Base-by-base conservation (phyloP, 2,797 vertebrate genomes). In the Danio jaintianensis region DNA sequence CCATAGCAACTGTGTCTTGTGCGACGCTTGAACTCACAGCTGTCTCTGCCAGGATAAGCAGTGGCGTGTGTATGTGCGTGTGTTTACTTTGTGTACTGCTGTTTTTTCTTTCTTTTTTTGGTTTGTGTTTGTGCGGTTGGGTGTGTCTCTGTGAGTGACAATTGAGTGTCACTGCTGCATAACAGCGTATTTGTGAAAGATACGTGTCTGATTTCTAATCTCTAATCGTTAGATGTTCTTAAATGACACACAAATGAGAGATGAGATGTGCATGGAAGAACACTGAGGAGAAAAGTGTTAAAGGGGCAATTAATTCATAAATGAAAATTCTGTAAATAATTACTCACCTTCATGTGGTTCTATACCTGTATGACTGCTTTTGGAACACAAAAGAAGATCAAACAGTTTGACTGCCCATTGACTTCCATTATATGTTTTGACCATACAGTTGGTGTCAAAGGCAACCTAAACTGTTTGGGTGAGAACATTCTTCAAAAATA, bases 1-100 rank as follows among this genome's bases (percentile, higher is more conserved):
- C 93, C 91, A 93, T 93, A 90, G 92, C 89, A 94, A 94, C 93
- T 91, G 91, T 91, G 91, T 90, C 88, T 85, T 89, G 85, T 86
- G 86, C 88, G 87, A 91, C 86, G 86, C 87, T 83, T 81, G 87
- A 83, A 92, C 86, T 85, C 85, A 85, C 89, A 89, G 89, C 89
- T 90, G 90, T 87, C 89, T 90, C 83, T 87, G 88, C 90, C 80
- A 90, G 84, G 84, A 87, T 83, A 83, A 84, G 82, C 71, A 85
- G 75, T 7, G 52, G 56, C 42, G 40, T 58, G 66, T 52, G 13
- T 71, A 62, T 75, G 36, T 81, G 53, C 29, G 12, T 40, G 12
- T 75, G 53, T 69, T 75, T 75, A 63, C 73, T 40, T 52, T 50
- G 22, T 63, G 58, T 52, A 75, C 47, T 4, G 11, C 47, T 50